These are phyloP conservation scores for Okamejei kenojei DNA, from an alignment of 2,797 vertebrate species.

Conservation along the genomic window DNA sequence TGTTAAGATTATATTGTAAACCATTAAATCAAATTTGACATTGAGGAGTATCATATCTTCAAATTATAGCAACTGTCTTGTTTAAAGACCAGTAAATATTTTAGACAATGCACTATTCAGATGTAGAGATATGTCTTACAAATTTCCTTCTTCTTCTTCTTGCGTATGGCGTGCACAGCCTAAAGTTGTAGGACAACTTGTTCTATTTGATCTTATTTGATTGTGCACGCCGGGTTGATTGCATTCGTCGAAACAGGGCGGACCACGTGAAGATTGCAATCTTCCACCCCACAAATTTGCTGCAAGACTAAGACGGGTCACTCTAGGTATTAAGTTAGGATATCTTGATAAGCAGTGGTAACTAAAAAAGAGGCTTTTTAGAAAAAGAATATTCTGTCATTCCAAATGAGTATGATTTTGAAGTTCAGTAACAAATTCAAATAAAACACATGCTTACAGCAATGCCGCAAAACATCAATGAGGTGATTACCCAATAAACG, in stretches of 20 bases:
- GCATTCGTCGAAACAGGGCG: too few species aligned
- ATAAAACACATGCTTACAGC: background rate
- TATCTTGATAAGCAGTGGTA: background rate
- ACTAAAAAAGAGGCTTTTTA: too few species aligned
- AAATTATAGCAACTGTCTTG: background rate
- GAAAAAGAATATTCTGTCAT: background rate
- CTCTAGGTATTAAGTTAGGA: background rate
- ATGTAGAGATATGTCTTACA: background rate
- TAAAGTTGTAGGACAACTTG: too few species aligned
- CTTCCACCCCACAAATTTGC: background rate
- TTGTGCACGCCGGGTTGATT: too few species aligned
- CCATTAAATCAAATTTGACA: background rate
- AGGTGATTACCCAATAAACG: background rate
- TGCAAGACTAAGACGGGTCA: background rate
- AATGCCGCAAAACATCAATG: background rate
- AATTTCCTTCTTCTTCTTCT: too few species aligned
- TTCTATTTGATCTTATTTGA: too few species aligned
- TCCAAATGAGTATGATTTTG: background rate
- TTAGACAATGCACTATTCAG: background rate
- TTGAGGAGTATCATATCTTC: background rate
- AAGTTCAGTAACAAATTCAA: background rate
- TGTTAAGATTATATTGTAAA: background rate
- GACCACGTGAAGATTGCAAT: too few species aligned
- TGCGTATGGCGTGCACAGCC: too few species aligned
- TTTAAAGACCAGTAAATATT: background rate